phyloP scores from a whole-genome alignment of 2,797 vertebrate species.

The Danio tinwini region DNA sequence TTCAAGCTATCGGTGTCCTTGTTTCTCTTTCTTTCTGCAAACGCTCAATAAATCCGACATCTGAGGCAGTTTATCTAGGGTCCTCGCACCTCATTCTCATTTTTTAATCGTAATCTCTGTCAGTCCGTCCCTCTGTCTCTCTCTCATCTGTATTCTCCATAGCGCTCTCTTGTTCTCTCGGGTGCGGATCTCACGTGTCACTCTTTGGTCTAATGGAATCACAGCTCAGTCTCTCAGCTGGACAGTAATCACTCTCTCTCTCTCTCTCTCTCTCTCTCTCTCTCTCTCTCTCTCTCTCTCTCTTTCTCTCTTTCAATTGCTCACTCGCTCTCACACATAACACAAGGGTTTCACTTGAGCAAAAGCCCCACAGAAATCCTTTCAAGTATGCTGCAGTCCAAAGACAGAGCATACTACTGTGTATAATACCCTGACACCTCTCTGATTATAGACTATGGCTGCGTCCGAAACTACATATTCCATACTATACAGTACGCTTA shows the following conservation, averaged over 20 bases:
- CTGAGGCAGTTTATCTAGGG: conserved; percentile 26
- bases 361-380: conserved; percentile 39
- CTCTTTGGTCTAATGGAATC: conserved; percentile 49
- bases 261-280: too few relatives aligned
- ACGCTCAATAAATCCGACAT: conserved; percentile 21
- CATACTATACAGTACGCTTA: too few relatives aligned
- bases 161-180: conserved; percentile 23
- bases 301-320: neutral
- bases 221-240: conserved; percentile 49
- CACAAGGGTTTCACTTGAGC: conserved; percentile 40
- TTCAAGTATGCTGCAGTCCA: neutral
- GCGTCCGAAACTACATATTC: too few relatives aligned
- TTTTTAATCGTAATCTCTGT: conserved; percentile 28
- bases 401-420: conserved; percentile 18
- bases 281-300: too few relatives aligned
- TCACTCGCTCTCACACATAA: conserved; percentile 10
- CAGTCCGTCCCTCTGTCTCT: conserved; percentile 3
- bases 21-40: conserved; percentile 28
- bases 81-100: conserved; percentile 32
- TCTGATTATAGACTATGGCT: neutral
- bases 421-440: conserved; percentile 9
- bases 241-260: conserved; percentile 41
- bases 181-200: conserved; percentile 34
- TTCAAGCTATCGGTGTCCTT: conserved; percentile 33
- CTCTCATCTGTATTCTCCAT: conserved; percentile 47